Base-by-base conservation (phyloP, 2,888 invertebrate species). In the Andrena praecox region DNA sequence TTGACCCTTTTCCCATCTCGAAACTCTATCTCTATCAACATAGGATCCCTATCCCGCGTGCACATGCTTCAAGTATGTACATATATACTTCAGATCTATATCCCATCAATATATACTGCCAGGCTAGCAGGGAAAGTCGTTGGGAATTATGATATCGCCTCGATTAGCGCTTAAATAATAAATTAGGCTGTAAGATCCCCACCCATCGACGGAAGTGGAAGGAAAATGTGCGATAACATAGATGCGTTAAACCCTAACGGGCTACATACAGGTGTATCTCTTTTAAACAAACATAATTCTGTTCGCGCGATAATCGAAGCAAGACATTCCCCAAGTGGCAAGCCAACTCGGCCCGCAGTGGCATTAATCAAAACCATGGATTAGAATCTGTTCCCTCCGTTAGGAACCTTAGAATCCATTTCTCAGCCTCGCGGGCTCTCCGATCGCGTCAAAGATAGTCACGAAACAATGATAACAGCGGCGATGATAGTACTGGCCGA, bases 1-100 rank as follows among this genome's bases (percentile, higher is more conserved):
- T 78, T 78, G 77, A 78, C 78, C 78, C 62, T 62, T 68, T 63
- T 68, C n/a, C 78, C 62, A 76, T 78, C 78, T 60, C 62, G 54
- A 67, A 68, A 54, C 66, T 62, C 67, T 78, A 68, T 78, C 77
- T 76, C 67, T 76, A 67, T 67, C 77, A 67, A 77, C 60, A 68
- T 76, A 78, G 62, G 27, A 68, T 76, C 62, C 33, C 67, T 78
- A 77, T 76, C 29, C 52, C 42, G 48, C 54, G 48, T 52, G 5
- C 52, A 24, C 31, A 27, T 42, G 20, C n/a, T 16, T 66, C 42
- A 56, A 66, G 31, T 64, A 48, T 75, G 33, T 77, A 59, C 52
- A 16, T 74, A 64, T 59, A 59, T 64, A 75, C 56, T 74, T 74
- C 63, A 64, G 35, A 48, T 62, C 33, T 74, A 75, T 42, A 74